Conservation (phyloP, 2,113 vertebrate genomes). For the Petrocephalus microphthalmus region DNA sequence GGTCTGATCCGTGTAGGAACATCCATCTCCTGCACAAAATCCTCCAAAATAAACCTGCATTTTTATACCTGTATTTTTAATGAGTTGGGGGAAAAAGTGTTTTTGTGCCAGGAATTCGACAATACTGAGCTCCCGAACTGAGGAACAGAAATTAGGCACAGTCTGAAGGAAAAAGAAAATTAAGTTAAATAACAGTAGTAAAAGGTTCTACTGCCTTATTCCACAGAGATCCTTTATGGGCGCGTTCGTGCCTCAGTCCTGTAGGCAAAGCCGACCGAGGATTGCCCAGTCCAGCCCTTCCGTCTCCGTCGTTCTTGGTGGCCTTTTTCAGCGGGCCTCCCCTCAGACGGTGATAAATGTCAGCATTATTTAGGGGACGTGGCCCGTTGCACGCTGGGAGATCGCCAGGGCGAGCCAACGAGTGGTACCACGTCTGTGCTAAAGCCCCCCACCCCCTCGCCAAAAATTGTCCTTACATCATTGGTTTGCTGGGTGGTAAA, state of each 20-base stretch:
- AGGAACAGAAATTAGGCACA: slow-evolving; percentile 11
- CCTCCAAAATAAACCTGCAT: neutral
- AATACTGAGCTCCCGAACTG: neutral
- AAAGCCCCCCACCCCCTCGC: neutral
- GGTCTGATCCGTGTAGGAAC: neutral
- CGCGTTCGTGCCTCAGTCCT: neutral
- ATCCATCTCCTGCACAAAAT: neutral
- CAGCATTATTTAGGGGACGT: slow-evolving; percentile 8
- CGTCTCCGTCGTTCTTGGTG: neutral
- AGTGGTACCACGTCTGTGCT: neutral
- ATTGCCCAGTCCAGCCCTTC: neutral
- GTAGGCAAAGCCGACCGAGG: neutral
- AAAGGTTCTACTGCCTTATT: slow-evolving; percentile 4
- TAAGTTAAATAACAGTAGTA: neutral
- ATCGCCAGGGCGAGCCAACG: neutral
- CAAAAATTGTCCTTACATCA: slow-evolving; percentile 17
- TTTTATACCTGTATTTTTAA: neutral
- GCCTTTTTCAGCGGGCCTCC: neutral
- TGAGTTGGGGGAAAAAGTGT: neutral
- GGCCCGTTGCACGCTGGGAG: neutral
- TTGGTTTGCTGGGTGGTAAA: slow-evolving; percentile 15
- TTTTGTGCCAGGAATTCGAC: neutral
- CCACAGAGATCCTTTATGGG: neutral
- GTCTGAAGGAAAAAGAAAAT: neutral
- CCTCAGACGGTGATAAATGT: slow-evolving; percentile 13